Evolutionary conservation across 1,140 invertebrate genomes (phyloP).

Genomic region (Apis florea): DNA sequence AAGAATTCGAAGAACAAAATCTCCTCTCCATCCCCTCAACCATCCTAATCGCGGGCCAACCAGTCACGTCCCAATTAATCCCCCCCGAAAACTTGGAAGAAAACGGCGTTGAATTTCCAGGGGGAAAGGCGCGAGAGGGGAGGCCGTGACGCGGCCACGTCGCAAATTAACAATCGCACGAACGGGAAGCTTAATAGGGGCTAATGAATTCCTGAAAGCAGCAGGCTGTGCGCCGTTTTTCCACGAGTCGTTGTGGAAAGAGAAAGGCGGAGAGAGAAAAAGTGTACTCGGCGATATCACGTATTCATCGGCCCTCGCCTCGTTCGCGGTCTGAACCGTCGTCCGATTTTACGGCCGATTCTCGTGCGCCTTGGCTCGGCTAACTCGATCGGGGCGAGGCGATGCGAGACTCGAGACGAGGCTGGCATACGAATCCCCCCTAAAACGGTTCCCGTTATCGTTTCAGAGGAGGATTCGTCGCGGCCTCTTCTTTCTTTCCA

Average conservation of each 20-base stretch:
- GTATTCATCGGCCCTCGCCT: conserved; percentile 38
- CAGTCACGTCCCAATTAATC: not conserved
- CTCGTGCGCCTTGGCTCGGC: conserved; percentile 44
- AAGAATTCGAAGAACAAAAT: not conserved
- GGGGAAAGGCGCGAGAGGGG: not conserved
- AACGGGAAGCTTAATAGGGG: conserved; percentile 29
- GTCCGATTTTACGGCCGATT: conserved; percentile 55
- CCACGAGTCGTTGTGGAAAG: not conserved
- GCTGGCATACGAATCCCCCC: conserved; percentile 46
- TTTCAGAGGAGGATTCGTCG: not conserved
- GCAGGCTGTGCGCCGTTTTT: conserved; percentile 5
- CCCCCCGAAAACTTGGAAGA: not conserved
- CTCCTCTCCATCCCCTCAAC: not conserved
- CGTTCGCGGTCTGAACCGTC: conserved; percentile 14
- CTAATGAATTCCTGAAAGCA: conserved; percentile 37
- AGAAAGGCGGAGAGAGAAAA: conserved; percentile 2
- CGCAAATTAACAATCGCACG: conserved; percentile 29
- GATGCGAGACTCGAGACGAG: conserved; percentile 28
- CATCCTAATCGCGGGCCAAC: not conserved
- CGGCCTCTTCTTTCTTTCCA: not conserved
- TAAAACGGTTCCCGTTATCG: conserved; percentile 25
- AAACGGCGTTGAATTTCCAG: not conserved
- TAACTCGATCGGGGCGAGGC: conserved; percentile 50
- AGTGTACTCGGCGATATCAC: conserved; percentile 20
- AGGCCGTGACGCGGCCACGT: not conserved